These are phyloP conservation scores for Agonopterix subpropinquella DNA, from an alignment of 2,888 invertebrate species.

Conservation along the genomic window DNA sequence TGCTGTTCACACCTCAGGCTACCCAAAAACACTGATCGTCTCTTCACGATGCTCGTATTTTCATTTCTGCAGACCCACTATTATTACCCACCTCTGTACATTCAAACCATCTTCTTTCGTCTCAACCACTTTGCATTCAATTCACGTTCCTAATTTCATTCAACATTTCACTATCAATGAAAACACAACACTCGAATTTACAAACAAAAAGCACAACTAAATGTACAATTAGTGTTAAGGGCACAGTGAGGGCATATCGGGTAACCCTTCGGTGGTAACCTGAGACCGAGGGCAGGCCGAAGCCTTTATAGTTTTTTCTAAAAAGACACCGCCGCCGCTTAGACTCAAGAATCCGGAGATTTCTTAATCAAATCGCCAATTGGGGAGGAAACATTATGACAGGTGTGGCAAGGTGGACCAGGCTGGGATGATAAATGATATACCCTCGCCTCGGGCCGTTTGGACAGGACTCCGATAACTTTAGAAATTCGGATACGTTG, in stretches of 20 bases:
- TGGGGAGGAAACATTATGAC: conserved; percentile 25
- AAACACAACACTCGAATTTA: conserved; percentile 9
- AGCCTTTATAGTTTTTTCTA: conserved; percentile 14
- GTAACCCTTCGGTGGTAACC: conserved; percentile 18
- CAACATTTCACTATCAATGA: conserved; percentile 8
- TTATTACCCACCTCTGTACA: background rate
- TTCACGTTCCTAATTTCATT: conserved; percentile 4
- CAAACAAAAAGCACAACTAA: conserved; percentile 14
- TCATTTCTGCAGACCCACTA: too few relatives aligned
- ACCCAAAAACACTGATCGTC: too few relatives aligned
- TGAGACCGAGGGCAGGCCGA: conserved; percentile 8
- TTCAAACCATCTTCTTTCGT: background rate
- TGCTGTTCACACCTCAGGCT: too few relatives aligned
- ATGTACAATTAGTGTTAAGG: conserved; percentile 24
- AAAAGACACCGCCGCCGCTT: conserved; percentile 15
- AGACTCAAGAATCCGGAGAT: conserved; percentile 4
- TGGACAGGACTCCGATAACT: conserved; percentile 9
- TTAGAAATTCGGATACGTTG: conserved; percentile 4
- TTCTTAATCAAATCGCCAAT: conserved; percentile 16
- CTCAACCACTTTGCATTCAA: conserved; percentile 4
- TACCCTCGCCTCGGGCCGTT: conserved; percentile 1
- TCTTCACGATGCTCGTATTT: too few relatives aligned
- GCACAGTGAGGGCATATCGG: conserved; percentile 23
- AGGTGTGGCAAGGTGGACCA: conserved; percentile 10
- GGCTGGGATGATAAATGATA: conserved; percentile 8